phyloP scores from a whole-genome alignment of 2,113 vertebrate genomes.

The Alosa alosa region DNA sequence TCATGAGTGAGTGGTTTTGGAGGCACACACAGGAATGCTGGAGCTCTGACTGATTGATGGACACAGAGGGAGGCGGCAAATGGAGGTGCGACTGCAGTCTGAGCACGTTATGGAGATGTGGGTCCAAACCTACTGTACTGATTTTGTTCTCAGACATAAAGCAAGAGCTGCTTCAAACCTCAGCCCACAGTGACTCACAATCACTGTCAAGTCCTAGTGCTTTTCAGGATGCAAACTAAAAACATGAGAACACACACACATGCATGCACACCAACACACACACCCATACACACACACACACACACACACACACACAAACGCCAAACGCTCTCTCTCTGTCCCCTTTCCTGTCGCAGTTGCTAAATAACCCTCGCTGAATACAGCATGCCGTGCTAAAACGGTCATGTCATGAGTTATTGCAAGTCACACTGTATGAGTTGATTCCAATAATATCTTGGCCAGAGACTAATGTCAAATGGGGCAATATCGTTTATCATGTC shows the following conservation, averaged over 20 bases:
- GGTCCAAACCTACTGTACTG: not conserved
- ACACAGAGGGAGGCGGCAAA: not conserved
- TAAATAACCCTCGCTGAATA: too few relatives aligned
- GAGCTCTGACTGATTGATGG: not conserved
- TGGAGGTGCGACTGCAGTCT: not conserved
- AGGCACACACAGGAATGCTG: not conserved
- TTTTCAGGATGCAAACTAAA: not conserved
- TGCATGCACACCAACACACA: not conserved
- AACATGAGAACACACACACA: not conserved
- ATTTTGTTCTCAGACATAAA: not conserved
- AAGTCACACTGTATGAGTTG: too few relatives aligned
- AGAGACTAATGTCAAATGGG: too few relatives aligned
- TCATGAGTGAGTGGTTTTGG: not conserved
- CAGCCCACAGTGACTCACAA: too few relatives aligned
- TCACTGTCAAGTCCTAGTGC: too few relatives aligned
- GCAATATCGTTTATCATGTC: not conserved
- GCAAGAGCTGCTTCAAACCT: too few relatives aligned
- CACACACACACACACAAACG: not conserved
- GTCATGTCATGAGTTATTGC: too few relatives aligned
- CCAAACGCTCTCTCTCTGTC: too few relatives aligned
- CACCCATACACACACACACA: not conserved
- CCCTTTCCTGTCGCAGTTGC: too few relatives aligned
- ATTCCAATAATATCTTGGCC: too few relatives aligned
- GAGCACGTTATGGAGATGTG: not conserved
- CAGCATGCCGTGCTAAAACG: too few relatives aligned